Evolutionary conservation across 2,113 vertebrate genomes (phyloP).

Genomic region (Coracopsis vasa): DNA sequence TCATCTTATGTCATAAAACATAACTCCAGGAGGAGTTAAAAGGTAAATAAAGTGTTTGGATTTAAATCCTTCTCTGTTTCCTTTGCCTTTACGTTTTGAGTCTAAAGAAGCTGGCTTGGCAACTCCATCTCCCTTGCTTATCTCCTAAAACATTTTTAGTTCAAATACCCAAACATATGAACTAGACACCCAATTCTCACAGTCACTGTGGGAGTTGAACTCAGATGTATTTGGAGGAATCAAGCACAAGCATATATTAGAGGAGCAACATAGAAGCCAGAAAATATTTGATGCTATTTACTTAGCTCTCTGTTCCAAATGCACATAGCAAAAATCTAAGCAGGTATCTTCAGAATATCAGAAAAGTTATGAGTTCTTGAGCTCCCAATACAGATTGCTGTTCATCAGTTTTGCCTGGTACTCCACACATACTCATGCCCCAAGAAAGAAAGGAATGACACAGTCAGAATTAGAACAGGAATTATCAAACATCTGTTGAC

Average conservation of each 20-base stretch:
- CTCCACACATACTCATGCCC: neutral
- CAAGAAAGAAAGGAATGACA: neutral
- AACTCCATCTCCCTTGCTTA: neutral
- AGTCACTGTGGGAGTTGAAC: neutral
- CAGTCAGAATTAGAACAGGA: neutral
- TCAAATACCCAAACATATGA: neutral
- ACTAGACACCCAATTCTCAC: neutral
- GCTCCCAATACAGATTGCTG: neutral
- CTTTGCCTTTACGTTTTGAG: neutral
- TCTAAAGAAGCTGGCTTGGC: neutral
- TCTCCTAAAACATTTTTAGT: neutral
- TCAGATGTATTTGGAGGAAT: neutral
- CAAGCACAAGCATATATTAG: neutral
- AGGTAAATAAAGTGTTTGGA: slow-evolving; percentile 31
- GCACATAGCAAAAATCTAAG: neutral
- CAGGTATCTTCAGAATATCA: neutral
- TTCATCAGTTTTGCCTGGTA: neutral
- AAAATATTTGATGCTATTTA: neutral
- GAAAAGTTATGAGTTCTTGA: neutral
- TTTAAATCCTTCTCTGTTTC: slow-evolving; percentile 28
- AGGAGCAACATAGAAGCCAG: neutral
- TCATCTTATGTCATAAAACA: neutral
- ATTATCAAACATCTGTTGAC: neutral
- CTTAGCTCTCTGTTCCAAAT: neutral
- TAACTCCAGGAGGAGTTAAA: neutral